Percentiles rank a stretch among this genome's conserved stretches.
Conservation (phyloP, 1,140 invertebrate species). For the Acromyrmex charruanus region DNA sequence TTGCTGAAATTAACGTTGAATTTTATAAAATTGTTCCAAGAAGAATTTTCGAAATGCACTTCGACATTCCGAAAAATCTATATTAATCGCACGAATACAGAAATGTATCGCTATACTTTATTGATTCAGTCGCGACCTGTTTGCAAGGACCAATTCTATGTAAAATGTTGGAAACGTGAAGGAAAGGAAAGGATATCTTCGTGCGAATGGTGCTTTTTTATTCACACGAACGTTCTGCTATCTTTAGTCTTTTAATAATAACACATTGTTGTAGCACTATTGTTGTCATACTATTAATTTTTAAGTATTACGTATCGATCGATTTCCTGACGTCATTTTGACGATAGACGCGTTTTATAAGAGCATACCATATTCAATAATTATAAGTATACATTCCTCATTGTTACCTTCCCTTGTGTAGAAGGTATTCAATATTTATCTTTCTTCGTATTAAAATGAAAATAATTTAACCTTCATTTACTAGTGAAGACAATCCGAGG, state of each 20-base stretch:
- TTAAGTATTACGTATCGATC: not conserved
- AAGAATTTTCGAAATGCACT: conserved; percentile 15
- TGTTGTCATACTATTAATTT: conserved; percentile 28
- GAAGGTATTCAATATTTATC: not conserved
- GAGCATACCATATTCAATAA: not conserved
- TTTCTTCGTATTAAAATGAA: not conserved
- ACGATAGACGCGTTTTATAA: conserved; percentile 1
- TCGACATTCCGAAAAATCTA: conserved; percentile 23
- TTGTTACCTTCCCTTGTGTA: not conserved
- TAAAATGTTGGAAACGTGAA: conserved; percentile 26
- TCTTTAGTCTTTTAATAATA: conserved; percentile 1
- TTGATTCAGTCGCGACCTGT: conserved; percentile 31
- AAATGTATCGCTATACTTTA: not conserved
- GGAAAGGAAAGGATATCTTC: not conserved
- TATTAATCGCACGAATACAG: conserved; percentile 20
- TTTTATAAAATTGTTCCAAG: conserved; percentile 28
- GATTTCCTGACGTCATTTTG: not conserved
- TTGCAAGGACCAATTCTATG: conserved; percentile 41
- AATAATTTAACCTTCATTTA: not conserved
- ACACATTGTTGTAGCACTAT: not conserved
- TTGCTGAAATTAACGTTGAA: conserved; percentile 4
- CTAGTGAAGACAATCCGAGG: not conserved
- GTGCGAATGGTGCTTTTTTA: conserved; percentile 17
- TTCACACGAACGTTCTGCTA: not conserved
- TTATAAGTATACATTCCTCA: not conserved